A percentile compares a stretch with the other conserved stretches of the same genome.
Evolutionary conservation across 2,797 vertebrate genomes (phyloP).

Genomic region (Poeciliopsis paucimaculata): DNA sequence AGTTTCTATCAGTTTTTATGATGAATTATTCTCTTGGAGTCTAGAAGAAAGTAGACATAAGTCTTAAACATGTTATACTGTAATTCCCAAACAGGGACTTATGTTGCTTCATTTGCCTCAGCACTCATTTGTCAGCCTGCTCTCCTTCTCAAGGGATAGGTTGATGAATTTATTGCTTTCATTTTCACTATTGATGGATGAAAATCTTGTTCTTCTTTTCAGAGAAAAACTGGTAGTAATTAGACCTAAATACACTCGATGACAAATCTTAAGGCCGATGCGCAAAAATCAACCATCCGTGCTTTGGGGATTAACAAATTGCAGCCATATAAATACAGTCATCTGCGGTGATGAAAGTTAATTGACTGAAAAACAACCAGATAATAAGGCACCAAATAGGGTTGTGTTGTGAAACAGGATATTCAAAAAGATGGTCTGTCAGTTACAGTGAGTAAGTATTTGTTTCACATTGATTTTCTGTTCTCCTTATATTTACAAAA

Average conservation of each 20-base stretch:
- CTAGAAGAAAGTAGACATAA: conserved; percentile 13
- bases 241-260: conserved; percentile 64
- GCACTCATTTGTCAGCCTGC: conserved; percentile 53
- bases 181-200: conserved; percentile 56
- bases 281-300: conserved; percentile 71
- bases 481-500: conserved; percentile 34
- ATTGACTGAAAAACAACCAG: conserved; percentile 74
- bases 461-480: conserved; percentile 34
- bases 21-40: conserved; percentile 9
- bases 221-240: conserved; percentile 60
- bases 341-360: conserved; percentile 75
- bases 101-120: conserved; percentile 53
- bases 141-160: conserved; percentile 48
- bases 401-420: conserved; percentile 60
- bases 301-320: conserved; percentile 75
- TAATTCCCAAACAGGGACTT: conserved; percentile 32
- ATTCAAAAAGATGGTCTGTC: conserved; percentile 67
- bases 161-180: conserved; percentile 67
- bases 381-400: conserved; percentile 65
- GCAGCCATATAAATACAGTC: conserved; percentile 74
- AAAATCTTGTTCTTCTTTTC: conserved; percentile 45
- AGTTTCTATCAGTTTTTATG: conserved; percentile 21
- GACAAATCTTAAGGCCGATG: conserved; percentile 72
- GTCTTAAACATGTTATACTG: conserved; percentile 34
- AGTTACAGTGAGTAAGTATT: conserved; percentile 47